A percentile compares a stretch with the other conserved stretches of the same genome.
Conservation (phyloP, 2,113 vertebrate species). For the Fukomys damarensis region DNA sequence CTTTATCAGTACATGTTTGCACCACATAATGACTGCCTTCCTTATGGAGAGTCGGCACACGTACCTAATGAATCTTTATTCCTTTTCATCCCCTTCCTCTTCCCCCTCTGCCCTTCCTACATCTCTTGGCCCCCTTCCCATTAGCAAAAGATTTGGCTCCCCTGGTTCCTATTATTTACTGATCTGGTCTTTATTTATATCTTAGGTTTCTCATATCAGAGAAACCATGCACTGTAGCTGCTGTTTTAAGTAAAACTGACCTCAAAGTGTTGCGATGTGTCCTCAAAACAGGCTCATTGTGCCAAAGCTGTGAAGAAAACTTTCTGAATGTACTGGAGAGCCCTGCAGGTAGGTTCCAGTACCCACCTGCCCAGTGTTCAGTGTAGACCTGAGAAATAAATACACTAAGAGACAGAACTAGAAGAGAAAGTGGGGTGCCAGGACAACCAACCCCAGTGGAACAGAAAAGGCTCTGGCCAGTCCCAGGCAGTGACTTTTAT, state of each 20-base stretch:
- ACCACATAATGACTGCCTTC: not conserved
- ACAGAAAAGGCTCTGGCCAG: too few relatives aligned
- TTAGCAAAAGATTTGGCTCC: not conserved
- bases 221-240: not conserved
- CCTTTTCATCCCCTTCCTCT: too few relatives aligned
- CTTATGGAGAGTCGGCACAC: not conserved
- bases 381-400: too few relatives aligned
- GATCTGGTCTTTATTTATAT: not conserved
- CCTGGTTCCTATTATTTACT: not conserved
- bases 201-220: not conserved
- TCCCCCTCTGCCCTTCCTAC: not conserved
- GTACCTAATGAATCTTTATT: not conserved
- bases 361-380: too few relatives aligned
- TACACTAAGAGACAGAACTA: too few relatives aligned
- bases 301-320: not conserved
- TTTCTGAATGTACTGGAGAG: not conserved
- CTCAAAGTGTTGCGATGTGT: not conserved
- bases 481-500: too few relatives aligned
- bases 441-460: too few relatives aligned
- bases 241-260: slow-evolving; percentile 34
- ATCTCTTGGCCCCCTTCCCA: not conserved
- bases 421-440: too few relatives aligned
- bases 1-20: not conserved
- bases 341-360: too few relatives aligned
- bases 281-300: not conserved